A percentile compares a stretch with the other conserved stretches of the same genome.
Conservation (phyloP, 2,888 invertebrate genomes). For the Caenorhabditis wallacei region DNA sequence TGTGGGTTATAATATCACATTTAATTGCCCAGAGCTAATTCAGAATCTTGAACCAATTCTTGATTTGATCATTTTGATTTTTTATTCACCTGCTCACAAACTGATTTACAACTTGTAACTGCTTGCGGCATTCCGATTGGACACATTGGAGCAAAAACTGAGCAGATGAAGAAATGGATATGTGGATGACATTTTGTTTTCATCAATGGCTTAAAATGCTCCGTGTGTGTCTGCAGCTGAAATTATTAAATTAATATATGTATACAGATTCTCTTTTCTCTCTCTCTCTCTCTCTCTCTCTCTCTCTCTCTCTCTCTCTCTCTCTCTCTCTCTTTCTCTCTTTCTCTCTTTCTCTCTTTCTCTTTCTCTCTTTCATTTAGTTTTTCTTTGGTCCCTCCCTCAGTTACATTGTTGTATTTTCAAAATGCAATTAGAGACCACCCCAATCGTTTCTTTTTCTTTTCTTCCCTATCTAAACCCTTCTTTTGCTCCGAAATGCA, state of each 20-base stretch:
- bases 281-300: no score
- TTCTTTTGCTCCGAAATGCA: constrained; percentile 52
- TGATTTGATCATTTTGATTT: neutral
- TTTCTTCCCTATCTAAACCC: constrained; percentile 13
- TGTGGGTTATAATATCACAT: constrained; percentile 15
- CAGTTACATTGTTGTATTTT: constrained; percentile 38
- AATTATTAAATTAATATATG: constrained; percentile 35
- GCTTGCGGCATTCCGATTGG: constrained; percentile 88
- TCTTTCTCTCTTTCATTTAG: neutral
- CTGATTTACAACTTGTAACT: constrained; percentile 91
- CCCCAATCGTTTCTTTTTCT: constrained; percentile 11
- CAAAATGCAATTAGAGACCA: constrained; percentile 61
- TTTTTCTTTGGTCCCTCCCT: constrained; percentile 9
- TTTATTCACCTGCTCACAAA: constrained; percentile 88
- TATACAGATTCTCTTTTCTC: constrained; percentile 19
- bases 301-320: neutral
- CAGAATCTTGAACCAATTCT: neutral
- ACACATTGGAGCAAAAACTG: constrained; percentile 93
- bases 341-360: constrained; percentile 12
- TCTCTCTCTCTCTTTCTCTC: neutral
- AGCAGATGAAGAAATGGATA: constrained; percentile 89
- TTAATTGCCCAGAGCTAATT: constrained; percentile 6
- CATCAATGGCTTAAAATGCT: constrained; percentile 82
- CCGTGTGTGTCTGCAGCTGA: constrained; percentile 80
- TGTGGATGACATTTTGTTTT: constrained; percentile 82